Conservation (phyloP, 2,888 invertebrate genomes). For the Ophion costatus region DNA sequence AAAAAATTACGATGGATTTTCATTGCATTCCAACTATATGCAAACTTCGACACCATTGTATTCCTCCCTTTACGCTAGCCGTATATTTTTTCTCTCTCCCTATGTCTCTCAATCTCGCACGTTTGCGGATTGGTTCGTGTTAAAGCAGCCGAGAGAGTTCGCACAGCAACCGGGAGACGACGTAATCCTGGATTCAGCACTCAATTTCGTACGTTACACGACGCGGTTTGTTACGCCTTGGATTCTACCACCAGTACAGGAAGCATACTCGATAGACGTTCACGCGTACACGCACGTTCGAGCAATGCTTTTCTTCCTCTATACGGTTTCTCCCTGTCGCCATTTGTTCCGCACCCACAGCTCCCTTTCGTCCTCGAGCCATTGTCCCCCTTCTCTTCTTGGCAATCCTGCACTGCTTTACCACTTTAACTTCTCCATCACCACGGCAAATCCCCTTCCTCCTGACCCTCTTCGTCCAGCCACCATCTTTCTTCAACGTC, state of each 20-base stretch:
- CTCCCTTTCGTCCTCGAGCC: slow-evolving; percentile 40
- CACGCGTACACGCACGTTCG: slow-evolving; percentile 23
- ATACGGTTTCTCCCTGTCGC: slow-evolving; percentile 38
- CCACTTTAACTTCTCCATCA: slow-evolving; percentile 64
- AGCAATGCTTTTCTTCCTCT: slow-evolving; percentile 38
- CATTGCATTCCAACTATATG: too few relatives aligned
- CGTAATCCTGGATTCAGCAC: slow-evolving; percentile 83
- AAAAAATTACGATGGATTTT: too few relatives aligned
- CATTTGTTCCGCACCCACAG: slow-evolving; percentile 45
- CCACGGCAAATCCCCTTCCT: slow-evolving; percentile 59
- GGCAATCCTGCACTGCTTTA: slow-evolving; percentile 54
- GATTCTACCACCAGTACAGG: slow-evolving; percentile 28
- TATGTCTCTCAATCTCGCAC: slow-evolving; percentile 50
- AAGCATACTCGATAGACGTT: slow-evolving; percentile 29
- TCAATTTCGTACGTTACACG: slow-evolving; percentile 82
- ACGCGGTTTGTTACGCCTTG: slow-evolving; percentile 76
- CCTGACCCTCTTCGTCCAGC: slow-evolving; percentile 60
- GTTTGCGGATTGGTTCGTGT: slow-evolving; percentile 28
- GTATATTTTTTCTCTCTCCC: slow-evolving; percentile 45
- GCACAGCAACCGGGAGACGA: slow-evolving; percentile 70
- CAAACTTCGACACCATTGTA: too few relatives aligned
- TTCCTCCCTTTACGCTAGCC: background rate
- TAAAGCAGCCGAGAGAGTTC: slow-evolving; percentile 32
- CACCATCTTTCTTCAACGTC: slow-evolving; percentile 58
- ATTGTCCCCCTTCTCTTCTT: slow-evolving; percentile 39